Percentiles rank a stretch among this genome's conserved stretches.
These are phyloP conservation scores for Drosophila nasuta DNA, from an alignment of 1,140 invertebrate species.

Conservation along the genomic window DNA sequence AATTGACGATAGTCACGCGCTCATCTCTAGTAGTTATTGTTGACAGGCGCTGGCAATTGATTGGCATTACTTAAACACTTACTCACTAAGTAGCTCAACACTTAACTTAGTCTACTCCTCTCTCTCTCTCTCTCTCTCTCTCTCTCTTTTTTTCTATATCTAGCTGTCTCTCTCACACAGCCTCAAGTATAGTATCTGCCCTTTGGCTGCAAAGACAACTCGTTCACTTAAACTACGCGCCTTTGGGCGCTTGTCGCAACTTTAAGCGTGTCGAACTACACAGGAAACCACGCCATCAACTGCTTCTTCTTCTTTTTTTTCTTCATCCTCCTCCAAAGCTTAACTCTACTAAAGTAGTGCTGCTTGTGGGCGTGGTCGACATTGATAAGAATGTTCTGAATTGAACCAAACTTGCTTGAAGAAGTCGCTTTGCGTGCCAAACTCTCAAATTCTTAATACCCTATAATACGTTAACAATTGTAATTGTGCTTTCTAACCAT, in stretches of 20 bases:
- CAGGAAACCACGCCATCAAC: background rate
- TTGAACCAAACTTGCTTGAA: constrained; percentile 7
- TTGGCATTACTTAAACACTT: constrained; percentile 30
- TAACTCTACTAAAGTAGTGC: constrained; percentile 3
- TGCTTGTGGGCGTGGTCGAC: constrained; percentile 17
- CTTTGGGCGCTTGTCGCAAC: constrained; percentile 8
- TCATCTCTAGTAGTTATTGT: constrained; percentile 5
- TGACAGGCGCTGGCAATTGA: constrained; percentile 32
- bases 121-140: background rate
- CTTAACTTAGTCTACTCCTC: too few species aligned
- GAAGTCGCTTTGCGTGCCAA: constrained; percentile 37
- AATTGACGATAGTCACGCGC: constrained; percentile 3
- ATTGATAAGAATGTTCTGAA: constrained; percentile 50
- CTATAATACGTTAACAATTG: background rate
- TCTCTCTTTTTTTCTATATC: background rate
- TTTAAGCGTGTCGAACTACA: constrained; percentile 29
- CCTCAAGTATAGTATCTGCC: constrained; percentile 20
- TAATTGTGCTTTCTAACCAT: background rate
- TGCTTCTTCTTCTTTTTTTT: background rate
- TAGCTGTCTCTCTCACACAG: background rate
- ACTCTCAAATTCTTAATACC: background rate
- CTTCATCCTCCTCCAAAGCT: background rate
- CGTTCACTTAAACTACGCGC: constrained; percentile 20
- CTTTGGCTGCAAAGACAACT: constrained; percentile 11
- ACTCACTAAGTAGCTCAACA: constrained; percentile 17